A percentile compares a stretch with the other conserved stretches of the same genome.
phyloP scores from a whole-genome alignment of 30 jellyfish, hydroid and myxozoan species.

The Turritopsis dohrnii region DNA sequence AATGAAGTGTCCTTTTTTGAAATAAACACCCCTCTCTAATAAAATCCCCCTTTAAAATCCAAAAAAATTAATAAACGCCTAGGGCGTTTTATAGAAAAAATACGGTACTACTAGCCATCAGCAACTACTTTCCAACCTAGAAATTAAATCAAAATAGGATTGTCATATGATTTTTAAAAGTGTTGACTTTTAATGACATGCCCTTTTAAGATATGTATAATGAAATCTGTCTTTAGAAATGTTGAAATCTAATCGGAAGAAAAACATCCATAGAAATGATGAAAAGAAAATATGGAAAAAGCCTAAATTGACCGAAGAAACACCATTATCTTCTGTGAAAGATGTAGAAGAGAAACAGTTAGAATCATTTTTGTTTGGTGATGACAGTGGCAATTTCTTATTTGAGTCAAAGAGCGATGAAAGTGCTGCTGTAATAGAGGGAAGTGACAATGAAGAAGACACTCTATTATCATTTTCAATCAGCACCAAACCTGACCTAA shows the following conservation, averaged over 20 bases:
- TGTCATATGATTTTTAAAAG: no score
- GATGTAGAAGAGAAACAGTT: constrained; percentile 19
- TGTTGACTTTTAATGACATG: no score
- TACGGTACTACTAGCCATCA: no score
- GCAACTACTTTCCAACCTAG: no score
- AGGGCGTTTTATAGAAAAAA: no score
- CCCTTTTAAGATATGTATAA: no score
- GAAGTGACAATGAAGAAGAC: constrained; percentile 18
- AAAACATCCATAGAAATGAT: neutral
- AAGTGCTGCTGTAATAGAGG: neutral
- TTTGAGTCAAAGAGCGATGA: neutral
- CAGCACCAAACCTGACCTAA: constrained; percentile 16
- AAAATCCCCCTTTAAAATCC: no score
- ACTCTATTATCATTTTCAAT: constrained; percentile 15
- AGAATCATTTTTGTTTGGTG: constrained; percentile 32
- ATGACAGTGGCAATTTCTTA: neutral
- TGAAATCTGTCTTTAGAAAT: no score
- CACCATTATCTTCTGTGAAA: neutral
- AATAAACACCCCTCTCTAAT: no score
- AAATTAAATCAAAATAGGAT: no score
- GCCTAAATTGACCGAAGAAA: neutral
- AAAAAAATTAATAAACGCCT: no score
- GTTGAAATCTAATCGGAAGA: neutral
- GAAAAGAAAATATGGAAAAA: neutral
- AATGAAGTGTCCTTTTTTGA: no score